Base-by-base conservation (phyloP, 1,140 invertebrate species). In the Drosophila quadrilineata region DNA sequence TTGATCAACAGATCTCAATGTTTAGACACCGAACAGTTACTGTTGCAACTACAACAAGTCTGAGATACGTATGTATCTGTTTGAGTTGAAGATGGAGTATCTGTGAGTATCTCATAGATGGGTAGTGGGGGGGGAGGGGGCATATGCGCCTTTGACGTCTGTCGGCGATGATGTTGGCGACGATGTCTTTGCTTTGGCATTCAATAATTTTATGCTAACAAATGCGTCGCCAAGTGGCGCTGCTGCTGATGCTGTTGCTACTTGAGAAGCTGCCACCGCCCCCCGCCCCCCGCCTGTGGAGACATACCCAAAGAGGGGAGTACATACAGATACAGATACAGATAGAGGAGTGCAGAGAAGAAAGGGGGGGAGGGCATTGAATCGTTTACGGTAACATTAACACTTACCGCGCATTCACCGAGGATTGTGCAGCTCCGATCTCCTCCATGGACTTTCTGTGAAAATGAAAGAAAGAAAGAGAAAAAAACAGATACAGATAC, bases 371-470 rank as follows among this genome's bases (percentile, higher is more conserved):
- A 10, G 33, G n/a, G 33, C 53, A 56, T 59, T 50, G 66, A 77
- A 71, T 72, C 79, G 72, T 85, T 85, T 85, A 85, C 79, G 74
- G 77, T 87, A 87, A 77, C 79, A 88, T 87, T 87, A 85, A 75
- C 82, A 93, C 93, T 93, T 91, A 93, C 93, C 93, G 92, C 85
- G 92, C 92, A 91, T 93, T 93, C 90, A 93, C 92, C 52, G 93
- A 93, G 74, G 92, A 88, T 73, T 88, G 91, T 41, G 92, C 91
- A 76, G 93, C 93, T 63, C 92, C 92, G 79, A 93, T 92, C 85
- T 93, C 92, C 75, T 93, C 92, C 90, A 93, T 92, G 63, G 92
- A 92, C 90, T 93, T 93, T 91, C 93, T 93, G 90, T 89, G 92
- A 93, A 91, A 59, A 64, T 28, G 43, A 31, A 38, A 67, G 54